These are phyloP conservation scores for Tetrao urogallus DNA, from an alignment of 2,113 vertebrate species.

Conservation along the genomic window DNA sequence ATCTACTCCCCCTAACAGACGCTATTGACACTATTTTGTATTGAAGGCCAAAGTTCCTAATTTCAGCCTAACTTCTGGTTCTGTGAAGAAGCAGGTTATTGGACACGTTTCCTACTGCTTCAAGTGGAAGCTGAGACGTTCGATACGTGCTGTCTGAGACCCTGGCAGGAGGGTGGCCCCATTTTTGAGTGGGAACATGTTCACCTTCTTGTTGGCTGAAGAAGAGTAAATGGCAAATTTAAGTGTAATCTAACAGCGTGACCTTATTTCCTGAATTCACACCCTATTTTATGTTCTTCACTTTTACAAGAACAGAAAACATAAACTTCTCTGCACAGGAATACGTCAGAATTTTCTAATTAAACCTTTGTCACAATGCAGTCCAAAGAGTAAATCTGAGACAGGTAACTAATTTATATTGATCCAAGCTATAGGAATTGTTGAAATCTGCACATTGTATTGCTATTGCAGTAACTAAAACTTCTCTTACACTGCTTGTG, in stretches of 20 bases:
- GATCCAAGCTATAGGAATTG: conserved; percentile 47
- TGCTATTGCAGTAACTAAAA: conserved; percentile 62
- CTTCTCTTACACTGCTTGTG: conserved; percentile 67
- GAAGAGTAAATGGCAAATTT: conserved; percentile 71
- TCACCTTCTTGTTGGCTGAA: conserved; percentile 53
- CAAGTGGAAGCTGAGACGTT: conserved; percentile 19
- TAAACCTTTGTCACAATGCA: conserved; percentile 75
- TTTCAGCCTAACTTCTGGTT: conserved; percentile 75
- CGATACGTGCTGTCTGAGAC: not conserved
- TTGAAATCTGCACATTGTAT: conserved; percentile 51
- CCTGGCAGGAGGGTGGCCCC: conserved; percentile 53
- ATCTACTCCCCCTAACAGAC: conserved; percentile 69
- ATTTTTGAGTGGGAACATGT: not conserved
- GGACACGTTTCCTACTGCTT: conserved; percentile 32
- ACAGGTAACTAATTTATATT: conserved; percentile 69
- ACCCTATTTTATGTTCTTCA: conserved; percentile 64
- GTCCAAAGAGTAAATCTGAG: conserved; percentile 77
- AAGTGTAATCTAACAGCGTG: conserved; percentile 73
- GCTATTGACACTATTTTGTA: conserved; percentile 72
- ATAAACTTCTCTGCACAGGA: conserved; percentile 59
- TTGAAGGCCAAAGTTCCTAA: conserved; percentile 81
- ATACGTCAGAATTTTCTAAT: conserved; percentile 68
- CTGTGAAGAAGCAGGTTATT: conserved; percentile 67
- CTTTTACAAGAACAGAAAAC: conserved; percentile 56
- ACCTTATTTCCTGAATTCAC: conserved; percentile 72